phyloP scores from a whole-genome alignment of 2,113 vertebrate species.

The Hippopotamus amphibius region DNA sequence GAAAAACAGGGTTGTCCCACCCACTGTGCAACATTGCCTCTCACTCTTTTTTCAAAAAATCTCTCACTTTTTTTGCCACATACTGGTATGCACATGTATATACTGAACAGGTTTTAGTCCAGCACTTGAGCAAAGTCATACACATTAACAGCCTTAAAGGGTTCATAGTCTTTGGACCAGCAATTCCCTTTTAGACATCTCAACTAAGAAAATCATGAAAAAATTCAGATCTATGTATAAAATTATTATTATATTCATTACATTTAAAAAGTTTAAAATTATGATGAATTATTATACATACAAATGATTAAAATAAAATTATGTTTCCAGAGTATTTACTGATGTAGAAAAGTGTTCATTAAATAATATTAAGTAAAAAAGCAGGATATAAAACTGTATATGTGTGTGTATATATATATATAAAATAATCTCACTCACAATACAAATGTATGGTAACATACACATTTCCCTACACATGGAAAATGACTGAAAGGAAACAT shows the following conservation, averaged over 20 bases:
- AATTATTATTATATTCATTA: constrained; percentile 26
- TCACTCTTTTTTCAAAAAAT: not conserved
- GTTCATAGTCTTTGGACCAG: not conserved
- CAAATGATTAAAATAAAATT: constrained; percentile 17
- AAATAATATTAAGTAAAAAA: constrained; percentile 12
- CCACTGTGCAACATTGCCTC: not conserved
- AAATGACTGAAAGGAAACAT: not conserved
- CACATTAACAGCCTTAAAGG: not conserved
- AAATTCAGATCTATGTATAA: constrained; percentile 49
- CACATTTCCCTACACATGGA: not conserved
- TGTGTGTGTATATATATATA: not conserved
- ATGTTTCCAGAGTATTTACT: constrained; percentile 51
- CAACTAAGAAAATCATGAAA: not conserved
- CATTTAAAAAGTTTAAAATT: not conserved
- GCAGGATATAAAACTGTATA: not conserved
- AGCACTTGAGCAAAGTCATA: not conserved
- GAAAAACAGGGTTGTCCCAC: too few species aligned
- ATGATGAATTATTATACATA: constrained; percentile 33
- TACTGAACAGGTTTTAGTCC: not conserved
- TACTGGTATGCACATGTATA: not conserved
- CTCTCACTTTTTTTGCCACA: not conserved
- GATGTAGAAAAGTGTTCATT: not conserved
- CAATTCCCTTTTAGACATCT: not conserved
- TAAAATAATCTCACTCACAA: not conserved
- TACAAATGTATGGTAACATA: too few species aligned